Evolutionary conservation across 2,113 vertebrate species (phyloP).

Genomic region (Microcebus ravelobensis): DNA sequence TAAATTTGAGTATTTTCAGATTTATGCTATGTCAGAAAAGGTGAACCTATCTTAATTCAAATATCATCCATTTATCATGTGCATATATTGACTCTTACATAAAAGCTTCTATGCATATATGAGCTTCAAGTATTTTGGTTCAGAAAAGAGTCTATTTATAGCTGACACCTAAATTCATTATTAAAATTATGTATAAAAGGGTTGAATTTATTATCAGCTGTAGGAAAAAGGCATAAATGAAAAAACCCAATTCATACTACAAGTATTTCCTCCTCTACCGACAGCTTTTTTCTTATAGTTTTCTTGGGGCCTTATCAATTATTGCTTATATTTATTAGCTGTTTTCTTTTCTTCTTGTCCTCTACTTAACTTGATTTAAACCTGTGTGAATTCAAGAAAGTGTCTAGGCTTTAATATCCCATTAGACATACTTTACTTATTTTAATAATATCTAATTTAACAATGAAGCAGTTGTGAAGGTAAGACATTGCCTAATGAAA

Average conservation of each 20-base stretch:
- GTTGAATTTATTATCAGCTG: neutral
- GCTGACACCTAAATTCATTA: neutral
- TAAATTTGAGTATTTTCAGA: conserved; percentile 56
- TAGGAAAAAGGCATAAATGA: neutral
- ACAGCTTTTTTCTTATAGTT: neutral
- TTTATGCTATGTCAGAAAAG: conserved; percentile 34
- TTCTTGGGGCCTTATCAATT: neutral
- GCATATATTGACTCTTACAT: neutral
- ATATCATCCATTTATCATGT: neutral
- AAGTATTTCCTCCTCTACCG: neutral
- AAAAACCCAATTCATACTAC: neutral
- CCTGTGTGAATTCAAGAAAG: neutral
- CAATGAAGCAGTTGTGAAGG: neutral
- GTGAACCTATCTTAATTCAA: conserved; percentile 26
- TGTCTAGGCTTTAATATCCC: neutral
- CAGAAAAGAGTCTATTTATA: conserved; percentile 32
- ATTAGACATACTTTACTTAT: neutral
- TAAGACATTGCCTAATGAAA: conserved; percentile 17
- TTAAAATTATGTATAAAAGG: neutral
- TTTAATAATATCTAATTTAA: neutral
- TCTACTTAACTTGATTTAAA: neutral
- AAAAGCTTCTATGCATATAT: neutral
- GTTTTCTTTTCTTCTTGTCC: neutral
- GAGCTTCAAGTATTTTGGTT: neutral
- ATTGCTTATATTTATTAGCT: neutral